Evolutionary conservation across 1,140 invertebrate genomes (phyloP).

Genomic region (Metopolophium dirhodum): DNA sequence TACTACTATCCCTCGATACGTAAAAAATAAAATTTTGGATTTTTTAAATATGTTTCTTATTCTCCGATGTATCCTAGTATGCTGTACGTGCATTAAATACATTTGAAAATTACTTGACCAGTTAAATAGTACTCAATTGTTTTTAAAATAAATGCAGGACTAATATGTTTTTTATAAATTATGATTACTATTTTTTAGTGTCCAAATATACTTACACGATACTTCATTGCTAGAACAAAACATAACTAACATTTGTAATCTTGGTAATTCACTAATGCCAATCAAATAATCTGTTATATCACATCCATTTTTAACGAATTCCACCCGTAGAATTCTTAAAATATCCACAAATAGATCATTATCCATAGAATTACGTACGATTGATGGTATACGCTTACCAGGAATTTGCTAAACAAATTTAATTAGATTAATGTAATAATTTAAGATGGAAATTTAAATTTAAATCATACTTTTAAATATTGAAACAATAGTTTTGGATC

Average conservation of each 20-base stretch:
- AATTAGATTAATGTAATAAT: conserved; percentile 39
- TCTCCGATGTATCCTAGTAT: too few relatives aligned
- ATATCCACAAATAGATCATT: conserved; percentile 68
- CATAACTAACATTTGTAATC: conserved; percentile 50
- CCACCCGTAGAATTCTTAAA: conserved; percentile 64
- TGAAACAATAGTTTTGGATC: conserved; percentile 62
- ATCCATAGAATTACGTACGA: conserved; percentile 71
- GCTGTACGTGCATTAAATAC: too few relatives aligned
- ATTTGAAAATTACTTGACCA: too few relatives aligned
- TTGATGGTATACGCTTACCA: conserved; percentile 65
- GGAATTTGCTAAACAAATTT: conserved; percentile 67
- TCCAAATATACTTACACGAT: conserved; percentile 19
- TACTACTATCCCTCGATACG: too few relatives aligned
- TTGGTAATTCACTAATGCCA: conserved; percentile 45
- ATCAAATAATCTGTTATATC: conserved; percentile 41
- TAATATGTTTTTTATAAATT: not conserved
- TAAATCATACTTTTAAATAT: conserved; percentile 64
- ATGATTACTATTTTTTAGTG: not conserved
- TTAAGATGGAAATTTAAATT: not conserved
- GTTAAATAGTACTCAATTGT: too few relatives aligned
- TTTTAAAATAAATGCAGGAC: too few relatives aligned
- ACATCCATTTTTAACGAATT: conserved; percentile 51
- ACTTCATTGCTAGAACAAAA: conserved; percentile 42
- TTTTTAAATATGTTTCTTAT: too few relatives aligned
- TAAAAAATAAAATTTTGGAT: too few relatives aligned